Evolutionary conservation across 1,140 invertebrate species (phyloP).

Genomic region (Drosophila navojoa): DNA sequence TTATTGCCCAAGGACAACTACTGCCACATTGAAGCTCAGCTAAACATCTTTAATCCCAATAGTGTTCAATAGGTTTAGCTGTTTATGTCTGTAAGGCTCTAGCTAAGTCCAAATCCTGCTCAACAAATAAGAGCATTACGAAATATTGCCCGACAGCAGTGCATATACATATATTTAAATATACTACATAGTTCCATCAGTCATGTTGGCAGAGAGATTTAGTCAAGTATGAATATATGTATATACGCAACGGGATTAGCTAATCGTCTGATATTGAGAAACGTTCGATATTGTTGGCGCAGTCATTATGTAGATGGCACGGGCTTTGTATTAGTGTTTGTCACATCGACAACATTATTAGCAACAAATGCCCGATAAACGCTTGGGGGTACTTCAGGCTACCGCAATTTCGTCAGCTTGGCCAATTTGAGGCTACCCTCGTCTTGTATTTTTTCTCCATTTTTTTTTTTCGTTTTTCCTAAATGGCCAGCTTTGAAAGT

Average conservation of each 20-base stretch:
- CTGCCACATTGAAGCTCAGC: too few relatives aligned
- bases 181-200: background rate
- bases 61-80: too few relatives aligned
- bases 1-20: too few relatives aligned
- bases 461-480: constrained; percentile 9
- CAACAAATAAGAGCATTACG: background rate
- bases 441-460: constrained; percentile 43
- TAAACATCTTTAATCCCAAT: too few relatives aligned
- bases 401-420: constrained; percentile 64
- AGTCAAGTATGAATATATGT: too few relatives aligned
- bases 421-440: constrained; percentile 70
- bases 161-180: background rate
- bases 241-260: background rate
- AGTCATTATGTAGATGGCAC: constrained; percentile 53
- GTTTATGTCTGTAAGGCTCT: too few relatives aligned
- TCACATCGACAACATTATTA: constrained; percentile 78
- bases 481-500: constrained; percentile 51
- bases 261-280: constrained; percentile 1
- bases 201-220: background rate
- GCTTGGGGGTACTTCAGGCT: constrained; percentile 31
- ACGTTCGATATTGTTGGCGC: background rate
- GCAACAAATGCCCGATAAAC: constrained; percentile 69
- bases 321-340: constrained; percentile 41
- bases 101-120: background rate
- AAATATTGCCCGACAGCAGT: background rate